A percentile compares a stretch with the other conserved stretches of the same genome.
Conservation (phyloP, 2,113 vertebrate species). For the Bungarus multicinctus region DNA sequence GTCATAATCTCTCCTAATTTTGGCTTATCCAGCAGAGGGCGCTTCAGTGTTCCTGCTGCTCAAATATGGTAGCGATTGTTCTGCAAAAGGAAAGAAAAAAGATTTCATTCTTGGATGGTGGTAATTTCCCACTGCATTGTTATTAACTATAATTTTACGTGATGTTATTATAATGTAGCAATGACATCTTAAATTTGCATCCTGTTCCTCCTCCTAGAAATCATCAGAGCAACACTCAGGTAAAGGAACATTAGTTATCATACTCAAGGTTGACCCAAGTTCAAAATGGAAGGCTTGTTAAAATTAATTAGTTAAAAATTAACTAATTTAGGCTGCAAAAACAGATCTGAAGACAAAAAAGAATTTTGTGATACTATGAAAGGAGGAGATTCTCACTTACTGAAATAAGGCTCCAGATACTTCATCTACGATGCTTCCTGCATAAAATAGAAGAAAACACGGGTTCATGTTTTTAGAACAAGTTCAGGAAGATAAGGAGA, state of each 20-base stretch:
- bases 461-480: neutral
- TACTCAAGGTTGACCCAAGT: neutral
- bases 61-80: constrained; percentile 76
- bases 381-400: constrained; percentile 59
- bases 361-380: no score
- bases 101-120: neutral
- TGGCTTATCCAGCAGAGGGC: constrained; percentile 32
- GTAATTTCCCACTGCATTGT: neutral
- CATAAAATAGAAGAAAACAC: constrained; percentile 16
- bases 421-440: constrained; percentile 79
- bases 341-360: neutral
- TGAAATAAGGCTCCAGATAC: constrained; percentile 80
- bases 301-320: no score
- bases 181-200: neutral
- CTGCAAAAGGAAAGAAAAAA: constrained; percentile 51
- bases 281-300: neutral
- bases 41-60: constrained; percentile 62
- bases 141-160: neutral
- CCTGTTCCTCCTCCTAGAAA: neutral
- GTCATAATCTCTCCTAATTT: neutral
- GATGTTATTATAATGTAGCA: neutral
- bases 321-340: neutral
- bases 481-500: neutral
- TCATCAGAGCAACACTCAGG: neutral
- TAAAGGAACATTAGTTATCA: neutral